phyloP scores from a whole-genome alignment of 2,888 invertebrate genomes.

The Archips crataeganus region DNA sequence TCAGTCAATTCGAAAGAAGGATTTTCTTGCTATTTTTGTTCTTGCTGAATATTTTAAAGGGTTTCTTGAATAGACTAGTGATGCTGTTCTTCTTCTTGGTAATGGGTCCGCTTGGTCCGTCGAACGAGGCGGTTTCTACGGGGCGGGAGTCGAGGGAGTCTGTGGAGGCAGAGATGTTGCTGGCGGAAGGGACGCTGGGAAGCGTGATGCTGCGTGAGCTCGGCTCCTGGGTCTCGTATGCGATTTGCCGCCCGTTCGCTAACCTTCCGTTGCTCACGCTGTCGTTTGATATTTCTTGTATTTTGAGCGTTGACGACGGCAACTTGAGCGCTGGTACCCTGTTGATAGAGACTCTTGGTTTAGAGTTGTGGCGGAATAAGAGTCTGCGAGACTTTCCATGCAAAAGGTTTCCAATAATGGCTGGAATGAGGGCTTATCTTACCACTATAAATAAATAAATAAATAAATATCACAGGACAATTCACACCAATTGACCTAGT shows the following conservation, averaged over 20 bases:
- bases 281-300: neutral
- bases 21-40: slow-evolving; percentile 24
- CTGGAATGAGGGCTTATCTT: no score
- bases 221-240: neutral
- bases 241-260: slow-evolving; percentile 7
- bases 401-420: no score
- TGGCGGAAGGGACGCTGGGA: slow-evolving; percentile 15
- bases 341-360: neutral
- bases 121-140: slow-evolving; percentile 11
- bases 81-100: slow-evolving; percentile 27
- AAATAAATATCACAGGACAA: no score
- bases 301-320: neutral
- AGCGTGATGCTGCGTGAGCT: neutral
- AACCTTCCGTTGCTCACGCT: slow-evolving; percentile 14
- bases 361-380: no score
- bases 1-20: slow-evolving; percentile 8
- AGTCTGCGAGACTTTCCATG: no score
- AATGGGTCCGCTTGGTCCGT: neutral
- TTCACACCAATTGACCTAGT: no score
- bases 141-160: slow-evolving; percentile 4
- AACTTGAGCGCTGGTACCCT: neutral
- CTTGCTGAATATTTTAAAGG: neutral
- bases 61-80: slow-evolving; percentile 12
- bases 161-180: neutral
- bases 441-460: no score